Conservation (phyloP, 2,797 vertebrate species). For the Oreochromis mossambicus region DNA sequence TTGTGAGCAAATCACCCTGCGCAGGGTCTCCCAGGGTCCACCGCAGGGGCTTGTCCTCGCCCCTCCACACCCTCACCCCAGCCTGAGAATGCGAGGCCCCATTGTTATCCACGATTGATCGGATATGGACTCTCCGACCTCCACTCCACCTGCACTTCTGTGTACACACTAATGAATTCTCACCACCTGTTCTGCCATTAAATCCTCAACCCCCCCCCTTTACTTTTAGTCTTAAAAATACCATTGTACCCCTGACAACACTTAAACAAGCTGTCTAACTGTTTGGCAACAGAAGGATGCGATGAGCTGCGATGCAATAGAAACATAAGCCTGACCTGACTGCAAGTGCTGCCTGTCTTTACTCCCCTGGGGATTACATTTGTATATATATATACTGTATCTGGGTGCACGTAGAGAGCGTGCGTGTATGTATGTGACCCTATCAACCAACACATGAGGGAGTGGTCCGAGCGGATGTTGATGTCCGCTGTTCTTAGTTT, state of each 20-base stretch:
- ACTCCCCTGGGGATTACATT: slow-evolving; percentile 23
- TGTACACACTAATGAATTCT: not conserved
- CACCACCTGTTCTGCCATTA: slow-evolving; percentile 1
- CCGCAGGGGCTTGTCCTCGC: slow-evolving; percentile 74
- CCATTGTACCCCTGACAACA: not conserved
- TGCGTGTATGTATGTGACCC: not conserved
- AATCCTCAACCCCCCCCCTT: not conserved
- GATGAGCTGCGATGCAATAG: slow-evolving; percentile 45
- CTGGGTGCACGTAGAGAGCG: slow-evolving; percentile 13
- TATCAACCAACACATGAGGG: not conserved
- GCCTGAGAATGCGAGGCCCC: slow-evolving; percentile 81
- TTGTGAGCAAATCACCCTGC: slow-evolving; percentile 81
- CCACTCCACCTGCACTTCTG: not conserved
- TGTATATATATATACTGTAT: slow-evolving; percentile 28
- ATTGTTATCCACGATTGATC: slow-evolving; percentile 83
- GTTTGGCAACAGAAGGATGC: slow-evolving; percentile 36
- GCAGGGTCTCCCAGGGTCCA: slow-evolving; percentile 71
- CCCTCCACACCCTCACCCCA: slow-evolving; percentile 79
- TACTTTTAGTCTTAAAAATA: slow-evolving; percentile 10
- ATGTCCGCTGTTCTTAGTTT: slow-evolving; percentile 24
- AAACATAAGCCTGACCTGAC: slow-evolving; percentile 38
- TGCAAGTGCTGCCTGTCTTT: slow-evolving; percentile 42
- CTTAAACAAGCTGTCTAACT: slow-evolving; percentile 5
- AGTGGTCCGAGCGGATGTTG: not conserved
- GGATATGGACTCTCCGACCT: not conserved